Base-by-base conservation (phyloP, 2,888 invertebrate genomes). In the Nemotelus nigrinus region DNA sequence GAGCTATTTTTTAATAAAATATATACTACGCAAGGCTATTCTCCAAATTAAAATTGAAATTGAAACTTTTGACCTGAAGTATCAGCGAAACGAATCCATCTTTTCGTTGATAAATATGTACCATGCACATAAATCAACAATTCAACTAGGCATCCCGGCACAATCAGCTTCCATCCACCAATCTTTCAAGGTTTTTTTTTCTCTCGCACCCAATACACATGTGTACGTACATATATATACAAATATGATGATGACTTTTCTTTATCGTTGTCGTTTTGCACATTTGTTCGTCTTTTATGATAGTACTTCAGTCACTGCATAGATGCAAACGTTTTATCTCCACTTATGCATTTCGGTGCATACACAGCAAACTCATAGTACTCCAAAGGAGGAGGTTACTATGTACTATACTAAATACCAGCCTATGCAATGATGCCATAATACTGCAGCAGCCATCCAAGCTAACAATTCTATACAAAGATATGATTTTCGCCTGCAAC, bases 401-500 rank as follows among this genome's bases (percentile, higher is more conserved):
- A 25, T 25, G 25, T 25, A 25, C 25, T 25, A 25, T 25, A 25
- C 25, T 25, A 25, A 25, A 25, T 25, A 25, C 25, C 25, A 25
- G 25, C 25, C 25, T 25, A 25, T 25, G 25, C 25, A 1, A 25
- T 25, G 25, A 25, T 25, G 25, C 25, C 25, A 25, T 25, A 25
- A 25, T 25, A 25, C 25, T 25, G 25, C 25, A 25, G 25, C 25
- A 10, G 53, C 10, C 7, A 53, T 10, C 53, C 53, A 53, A 3
- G 10, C 57, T 25, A 4, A 48, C 50, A 41, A 7, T 48, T 10
- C 67, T 67, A n/a, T 50, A 74, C 50, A 41, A 48, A 60, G 63
- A 74, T 63, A 74, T 74, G 74, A 74, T 74, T 74, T 74, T 74
- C 74, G 74, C 74, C 74, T 74, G 74, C 74, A 74, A 60, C 74